phyloP scores from a whole-genome alignment of 1,140 invertebrate genomes.

The Chrysomallon squamiferum region DNA sequence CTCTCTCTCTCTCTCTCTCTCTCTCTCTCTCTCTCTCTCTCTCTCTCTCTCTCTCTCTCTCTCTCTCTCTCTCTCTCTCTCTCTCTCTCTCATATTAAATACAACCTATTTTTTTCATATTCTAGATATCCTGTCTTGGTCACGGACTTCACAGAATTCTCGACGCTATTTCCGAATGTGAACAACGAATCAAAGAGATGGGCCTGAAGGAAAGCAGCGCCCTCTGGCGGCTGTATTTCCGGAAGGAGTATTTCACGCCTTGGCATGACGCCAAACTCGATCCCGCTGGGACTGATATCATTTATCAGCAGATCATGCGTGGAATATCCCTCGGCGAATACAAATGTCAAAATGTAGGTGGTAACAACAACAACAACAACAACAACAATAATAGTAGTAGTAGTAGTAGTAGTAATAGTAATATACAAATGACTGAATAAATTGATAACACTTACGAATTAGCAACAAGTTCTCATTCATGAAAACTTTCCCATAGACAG shows the following conservation, averaged over 20 bases:
- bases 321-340: constrained; percentile 54
- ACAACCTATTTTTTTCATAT: too few relatives aligned
- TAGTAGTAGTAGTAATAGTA: not conserved
- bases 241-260: constrained; percentile 57
- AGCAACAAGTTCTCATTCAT: too few relatives aligned
- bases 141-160: constrained; percentile 55
- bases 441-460: not conserved
- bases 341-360: constrained; percentile 42
- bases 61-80: too few relatives aligned
- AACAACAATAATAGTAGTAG: too few relatives aligned
- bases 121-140: constrained; percentile 60
- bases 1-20: too few relatives aligned
- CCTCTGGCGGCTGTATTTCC: constrained; percentile 55
- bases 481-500: not conserved
- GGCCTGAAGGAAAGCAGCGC: constrained; percentile 51
- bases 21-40: too few relatives aligned
- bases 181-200: constrained; percentile 49
- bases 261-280: constrained; percentile 48
- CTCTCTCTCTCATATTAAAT: too few relatives aligned
- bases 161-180: constrained; percentile 60
- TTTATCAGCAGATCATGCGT: constrained; percentile 55
- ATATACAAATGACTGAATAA: not conserved
- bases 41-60: too few relatives aligned
- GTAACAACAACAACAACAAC: not conserved
- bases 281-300: constrained; percentile 42